phyloP scores from a whole-genome alignment of 2,113 vertebrate species.

The Quiscalus mexicanus region DNA sequence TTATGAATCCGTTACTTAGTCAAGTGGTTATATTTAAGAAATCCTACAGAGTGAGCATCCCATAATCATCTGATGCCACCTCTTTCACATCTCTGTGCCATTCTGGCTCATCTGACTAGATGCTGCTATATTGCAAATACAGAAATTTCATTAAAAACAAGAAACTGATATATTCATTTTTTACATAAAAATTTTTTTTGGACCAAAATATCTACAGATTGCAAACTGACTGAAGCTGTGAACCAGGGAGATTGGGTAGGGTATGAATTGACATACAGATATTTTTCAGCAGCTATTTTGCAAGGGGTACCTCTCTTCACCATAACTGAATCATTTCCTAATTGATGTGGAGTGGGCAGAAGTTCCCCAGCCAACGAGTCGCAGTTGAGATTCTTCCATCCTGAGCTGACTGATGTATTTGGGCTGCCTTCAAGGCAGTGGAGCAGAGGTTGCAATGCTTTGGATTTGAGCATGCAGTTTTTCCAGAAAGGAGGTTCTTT shows the following conservation, averaged over 20 bases:
- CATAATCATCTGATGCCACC: neutral
- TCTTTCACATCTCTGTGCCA: neutral
- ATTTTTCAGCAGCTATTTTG: neutral
- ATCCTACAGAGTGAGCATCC: neutral
- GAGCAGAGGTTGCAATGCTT: neutral
- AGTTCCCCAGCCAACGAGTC: neutral
- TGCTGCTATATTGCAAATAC: neutral
- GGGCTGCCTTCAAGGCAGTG: neutral
- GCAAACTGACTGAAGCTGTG: neutral
- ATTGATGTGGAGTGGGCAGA: neutral
- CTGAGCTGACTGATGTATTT: neutral
- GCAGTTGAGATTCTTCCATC: neutral
- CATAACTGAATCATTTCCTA: neutral
- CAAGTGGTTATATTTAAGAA: neutral
- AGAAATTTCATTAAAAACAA: neutral
- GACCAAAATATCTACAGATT: neutral
- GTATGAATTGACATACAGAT: neutral
- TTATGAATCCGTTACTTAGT: neutral
- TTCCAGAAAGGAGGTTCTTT: neutral
- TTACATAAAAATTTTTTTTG: neutral
- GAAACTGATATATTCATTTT: neutral
- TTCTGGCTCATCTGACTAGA: neutral
- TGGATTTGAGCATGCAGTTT: neutral
- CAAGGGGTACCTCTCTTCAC: neutral
- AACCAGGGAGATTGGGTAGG: neutral